Conservation (phyloP, 2,797 vertebrate species). For the Yasuhikotakia modesta region DNA sequence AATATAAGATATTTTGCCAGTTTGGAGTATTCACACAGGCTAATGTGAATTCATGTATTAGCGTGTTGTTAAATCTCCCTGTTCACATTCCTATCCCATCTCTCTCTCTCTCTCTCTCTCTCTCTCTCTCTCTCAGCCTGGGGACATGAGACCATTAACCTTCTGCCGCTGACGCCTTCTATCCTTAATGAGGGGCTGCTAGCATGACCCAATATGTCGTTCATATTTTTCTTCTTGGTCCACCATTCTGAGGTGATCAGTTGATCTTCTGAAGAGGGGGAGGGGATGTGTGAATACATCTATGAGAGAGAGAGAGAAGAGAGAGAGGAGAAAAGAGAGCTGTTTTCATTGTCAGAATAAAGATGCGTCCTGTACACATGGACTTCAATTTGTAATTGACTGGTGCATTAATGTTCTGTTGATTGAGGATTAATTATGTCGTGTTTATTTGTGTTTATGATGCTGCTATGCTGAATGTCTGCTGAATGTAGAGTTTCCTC, state of each 20-base stretch:
- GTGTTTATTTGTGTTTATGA: constrained; percentile 46
- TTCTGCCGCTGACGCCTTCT: constrained; percentile 57
- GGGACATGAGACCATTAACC: constrained; percentile 68
- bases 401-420: constrained; percentile 34
- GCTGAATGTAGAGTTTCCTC: constrained; percentile 22
- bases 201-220: constrained; percentile 57
- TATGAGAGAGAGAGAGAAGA: constrained; percentile 9
- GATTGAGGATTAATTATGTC: constrained; percentile 47
- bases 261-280: constrained; percentile 44
- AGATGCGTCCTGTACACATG: constrained; percentile 4
- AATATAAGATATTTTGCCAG: background rate
- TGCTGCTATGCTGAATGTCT: background rate
- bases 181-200: constrained; percentile 62
- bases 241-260: constrained; percentile 59
- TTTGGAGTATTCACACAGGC: constrained; percentile 28
- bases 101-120: constrained; percentile 47
- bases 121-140: constrained; percentile 60
- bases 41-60: constrained; percentile 29
- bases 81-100: background rate
- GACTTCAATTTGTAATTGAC: constrained; percentile 41
- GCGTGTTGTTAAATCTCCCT: constrained; percentile 13
- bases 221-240: constrained; percentile 59
- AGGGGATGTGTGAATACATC: constrained; percentile 45
- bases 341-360: constrained; percentile 10
- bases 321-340: background rate